Evolutionary conservation across 2,888 invertebrate species (phyloP), one percentile per base, ranked within the genome.

Genomic region (Mechanitis messenoides): DNA sequence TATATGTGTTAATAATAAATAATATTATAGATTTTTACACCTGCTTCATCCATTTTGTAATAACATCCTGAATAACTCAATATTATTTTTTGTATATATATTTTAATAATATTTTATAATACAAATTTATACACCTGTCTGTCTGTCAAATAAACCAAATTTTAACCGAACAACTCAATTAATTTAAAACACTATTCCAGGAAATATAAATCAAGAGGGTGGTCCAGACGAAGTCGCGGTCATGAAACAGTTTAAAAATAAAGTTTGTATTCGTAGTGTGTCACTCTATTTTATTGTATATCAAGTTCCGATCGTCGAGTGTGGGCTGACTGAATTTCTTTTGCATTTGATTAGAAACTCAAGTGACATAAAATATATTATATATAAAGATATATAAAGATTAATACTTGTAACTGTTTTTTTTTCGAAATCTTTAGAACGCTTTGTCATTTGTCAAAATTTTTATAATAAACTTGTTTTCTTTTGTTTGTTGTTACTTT

Each of bases 171-270:
- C 11, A 31, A 31, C 9, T 50, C 50, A 50, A 50, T 50, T 31
- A 31, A 50, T 12, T 50, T 50, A 3, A 50, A 50, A 47, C n/a
- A 31, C 28, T n/a, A 31, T 50, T 50, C 31, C 50, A 6, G 28
- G 50, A 50, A 50, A 31, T 7, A 12, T 50, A 50, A 20, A n/a
- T 31, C 3, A 9, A 62, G 58, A 55, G 58, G 68, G 64, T 64
- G 68, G 65, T 59, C 65, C 57, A 12, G 38, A 60, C 53, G 63
- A 61, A 62, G 57, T 59, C 67, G 65, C 61, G 65, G 58, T 50
- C 46, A 56, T 28, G 35, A 47, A 56, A 65, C 63, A 60, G 63
- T 61, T 58, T 59, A 56, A 62, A 59, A 62, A 58, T 62, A 65
- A 60, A 6, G 20, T 28, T 20, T 50, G 20, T 11, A 31, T 50